Base-by-base conservation (phyloP, 1,140 invertebrate genomes). In the Bathynomus jamesi region DNA sequence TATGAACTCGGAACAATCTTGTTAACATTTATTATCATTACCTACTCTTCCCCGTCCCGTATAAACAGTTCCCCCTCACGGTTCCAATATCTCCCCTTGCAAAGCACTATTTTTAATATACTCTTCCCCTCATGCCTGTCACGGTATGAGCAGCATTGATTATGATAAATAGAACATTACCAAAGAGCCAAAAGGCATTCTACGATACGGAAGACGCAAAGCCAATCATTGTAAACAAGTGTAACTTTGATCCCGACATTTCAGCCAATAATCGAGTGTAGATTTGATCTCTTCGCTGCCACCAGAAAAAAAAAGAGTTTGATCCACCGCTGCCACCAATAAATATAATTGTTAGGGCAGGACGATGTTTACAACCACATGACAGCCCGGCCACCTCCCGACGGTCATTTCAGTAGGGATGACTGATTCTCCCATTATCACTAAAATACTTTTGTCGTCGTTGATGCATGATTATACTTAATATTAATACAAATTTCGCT, bases 151-250 rank as follows among this genome's bases (percentile, higher is more conserved):
- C 11, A 11, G 40, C 40, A 53, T 53, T 53, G 21, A 53, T 53
- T 53, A 53, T 53, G 40, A 53, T 53, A 53, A 53, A 53, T 53
- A 53, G 40, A 53, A 21, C 40, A 53, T 53, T 21, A 11, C 21
- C 11, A 53, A 11, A 21, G 2, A 53, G 40, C 40, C 5, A 5
- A 53, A 21, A 21, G 40, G 21, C 11, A 21, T 53, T 53, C 40
- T 53, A 11, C 21, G 21, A 11, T 17, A 21, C 21, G 40, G 21
- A 53, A 53, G 21, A 21, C 40, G 21, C 40, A 53, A 53, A 53
- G 40, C 40, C 40, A 53, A 53, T 53, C 40, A 53, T 53, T 53
- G 40, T 53, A 53, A 53, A 53, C 40, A 53, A 53, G 40, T 53
- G 40, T 53, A 17, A 17, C 21, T 53, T 53, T 53, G 40, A 53